phyloP scores from a whole-genome alignment of 2,113 vertebrate species.

The Pteruthius melanotis region DNA sequence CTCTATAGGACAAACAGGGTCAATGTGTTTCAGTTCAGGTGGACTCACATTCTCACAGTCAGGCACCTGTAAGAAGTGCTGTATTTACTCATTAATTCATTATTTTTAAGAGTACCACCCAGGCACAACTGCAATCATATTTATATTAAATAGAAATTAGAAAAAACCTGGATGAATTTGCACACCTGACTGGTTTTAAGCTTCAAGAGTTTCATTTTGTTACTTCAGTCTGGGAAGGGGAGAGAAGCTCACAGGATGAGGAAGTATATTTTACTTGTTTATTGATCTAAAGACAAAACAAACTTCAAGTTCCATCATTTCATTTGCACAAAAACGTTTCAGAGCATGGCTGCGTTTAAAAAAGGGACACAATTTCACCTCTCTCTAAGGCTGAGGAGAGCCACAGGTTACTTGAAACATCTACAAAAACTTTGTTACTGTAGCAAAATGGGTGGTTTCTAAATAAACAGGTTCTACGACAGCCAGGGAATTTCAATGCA shows the following conservation, averaged over 20 bases:
- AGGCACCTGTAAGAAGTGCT: neutral
- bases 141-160: neutral
- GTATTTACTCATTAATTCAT: neutral
- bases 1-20: neutral
- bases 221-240: neutral
- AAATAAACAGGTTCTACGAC: neutral
- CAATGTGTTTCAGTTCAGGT: neutral
- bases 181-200: neutral
- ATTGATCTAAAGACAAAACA: neutral
- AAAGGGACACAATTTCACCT: neutral
- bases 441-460: neutral
- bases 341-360: fast-evolving
- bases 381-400: neutral
- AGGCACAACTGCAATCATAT: neutral
- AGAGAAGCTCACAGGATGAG: neutral
- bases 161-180: neutral
- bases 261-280: neutral
- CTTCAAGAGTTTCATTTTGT: neutral
- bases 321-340: neutral
- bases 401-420: neutral
- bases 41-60: neutral
- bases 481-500: neutral
- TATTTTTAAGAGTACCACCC: neutral
- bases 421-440: neutral
- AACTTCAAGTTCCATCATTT: neutral